Percentiles rank a stretch among this genome's conserved stretches.
These are phyloP conservation scores for Aurelia sp. DNA, from an alignment of 30 jellyfish, hydroid and myxozoan genomes.

Conservation along the genomic window DNA sequence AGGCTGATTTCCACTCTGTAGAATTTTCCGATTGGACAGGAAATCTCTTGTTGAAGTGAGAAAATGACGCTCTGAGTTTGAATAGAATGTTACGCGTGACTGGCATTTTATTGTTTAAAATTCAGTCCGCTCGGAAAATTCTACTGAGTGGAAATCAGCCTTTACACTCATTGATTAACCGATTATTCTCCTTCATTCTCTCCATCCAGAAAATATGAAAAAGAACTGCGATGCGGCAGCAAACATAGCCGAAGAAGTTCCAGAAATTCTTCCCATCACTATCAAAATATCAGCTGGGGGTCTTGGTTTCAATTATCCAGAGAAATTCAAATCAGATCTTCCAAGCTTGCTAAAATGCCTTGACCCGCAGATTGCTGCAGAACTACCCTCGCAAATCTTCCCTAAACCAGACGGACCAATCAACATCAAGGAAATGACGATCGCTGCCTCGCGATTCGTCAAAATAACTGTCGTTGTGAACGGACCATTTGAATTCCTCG, in stretches of 20 bases:
- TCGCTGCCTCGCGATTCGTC: constrained; percentile 30
- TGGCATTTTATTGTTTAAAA: too few species aligned
- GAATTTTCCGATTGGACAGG: too few species aligned
- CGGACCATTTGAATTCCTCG: constrained; percentile 70
- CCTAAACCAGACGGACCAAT: constrained; percentile 62
- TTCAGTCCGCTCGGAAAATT: too few species aligned
- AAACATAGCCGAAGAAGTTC: constrained; percentile 25
- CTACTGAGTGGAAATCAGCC: too few species aligned
- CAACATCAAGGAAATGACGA: constrained; percentile 63
- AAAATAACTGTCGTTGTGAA: constrained; percentile 41
- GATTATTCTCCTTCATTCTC: neutral
- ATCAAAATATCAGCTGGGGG: constrained; percentile 55
- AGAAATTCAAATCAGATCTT: constrained; percentile 64
- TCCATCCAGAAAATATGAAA: constrained; percentile 56
- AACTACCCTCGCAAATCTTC: constrained; percentile 68
- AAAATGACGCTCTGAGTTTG: too few species aligned
- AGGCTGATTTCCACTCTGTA: too few species aligned
- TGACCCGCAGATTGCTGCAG: constrained; percentile 71
- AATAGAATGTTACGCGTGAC: too few species aligned
- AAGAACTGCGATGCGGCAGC: constrained; percentile 46
- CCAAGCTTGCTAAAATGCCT: constrained; percentile 75
- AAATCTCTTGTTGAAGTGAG: too few species aligned
- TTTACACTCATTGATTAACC: too few species aligned
- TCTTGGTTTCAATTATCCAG: constrained; percentile 59
- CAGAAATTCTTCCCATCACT: constrained; percentile 61